Conservation (phyloP, 2,888 invertebrate genomes). For the Noctua janthina region DNA sequence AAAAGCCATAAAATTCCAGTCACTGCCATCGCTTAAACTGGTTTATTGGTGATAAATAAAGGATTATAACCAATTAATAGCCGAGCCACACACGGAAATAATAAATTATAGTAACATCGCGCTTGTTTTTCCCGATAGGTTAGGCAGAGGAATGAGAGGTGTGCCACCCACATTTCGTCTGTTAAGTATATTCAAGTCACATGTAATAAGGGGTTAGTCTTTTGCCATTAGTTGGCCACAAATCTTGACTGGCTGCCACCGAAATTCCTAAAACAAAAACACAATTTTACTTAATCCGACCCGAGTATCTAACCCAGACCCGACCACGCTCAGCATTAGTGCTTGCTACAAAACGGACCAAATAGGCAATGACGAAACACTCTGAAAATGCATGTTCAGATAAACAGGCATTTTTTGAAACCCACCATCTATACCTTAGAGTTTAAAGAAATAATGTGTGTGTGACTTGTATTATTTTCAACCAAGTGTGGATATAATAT, state of each 20-base stretch:
- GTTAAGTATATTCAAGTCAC: background rate
- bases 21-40: conserved; percentile 1
- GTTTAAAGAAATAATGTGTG: background rate
- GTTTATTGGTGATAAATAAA: conserved; percentile 6
- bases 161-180: background rate
- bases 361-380: background rate
- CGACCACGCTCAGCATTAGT: no score
- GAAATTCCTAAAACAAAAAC: background rate
- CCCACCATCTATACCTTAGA: no score
- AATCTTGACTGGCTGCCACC: background rate
- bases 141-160: background rate
- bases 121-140: background rate
- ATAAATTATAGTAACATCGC: background rate
- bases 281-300: background rate
- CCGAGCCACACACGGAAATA: background rate
- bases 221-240: background rate
- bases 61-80: background rate
- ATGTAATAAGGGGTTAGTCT: background rate
- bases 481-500: background rate
- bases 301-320: no score
- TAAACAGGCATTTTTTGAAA: no score
- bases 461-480: background rate
- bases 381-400: no score
- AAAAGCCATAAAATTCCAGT: background rate
- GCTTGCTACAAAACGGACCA: background rate